Base-by-base conservation (phyloP, 2,797 vertebrate genomes). In the Pitangus sulphuratus region DNA sequence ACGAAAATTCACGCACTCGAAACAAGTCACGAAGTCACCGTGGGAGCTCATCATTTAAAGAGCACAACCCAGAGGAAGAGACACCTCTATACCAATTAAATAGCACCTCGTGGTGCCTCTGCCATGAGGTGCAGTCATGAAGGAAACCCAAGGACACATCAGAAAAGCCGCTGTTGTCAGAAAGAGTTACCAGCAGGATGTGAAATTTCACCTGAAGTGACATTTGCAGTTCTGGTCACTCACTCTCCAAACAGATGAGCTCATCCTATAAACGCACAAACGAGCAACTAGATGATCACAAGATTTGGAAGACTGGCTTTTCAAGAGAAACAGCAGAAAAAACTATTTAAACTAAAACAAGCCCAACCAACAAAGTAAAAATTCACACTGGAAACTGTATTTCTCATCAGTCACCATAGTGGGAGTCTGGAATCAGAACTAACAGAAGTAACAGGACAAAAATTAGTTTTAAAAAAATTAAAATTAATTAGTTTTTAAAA, bases 61-160 rank as follows among this genome's bases (percentile, higher is more conserved):
- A 91, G 30, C 25, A 57, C 12, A 17, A 48, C 48, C 21, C 0
- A 64, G 18, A 56, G 33, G 40, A 74, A 84, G 8, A 45, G 26
- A 39, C 25, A 79, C 19, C 8, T 15, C 26, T 15, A 2, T 0
- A 19, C 1, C 61, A 75, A 35, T 50, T 24, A 31, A 89, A 47
- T 0, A 35, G 11, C 3, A 37, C 12, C 20, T 76, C 2, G 0
- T 8, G 12, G 30, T 31, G 39, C 39, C n/a, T 15, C 24, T 62
- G 44, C 16, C 25, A n/a, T 0, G 15, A 8, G 37, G 54, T 4
- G 12, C 33, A 64, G 40, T 1, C 45, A 56, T 28, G 53, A 61
- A 64, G 57, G 54, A 31, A 64, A 60, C 15, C 31, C 57, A 33
- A 11, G 25, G 42, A 1, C 0, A 14, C 44, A 45, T 37, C 25